Conservation (phyloP, 2,113 vertebrate species). For the Lagopus leucura region DNA sequence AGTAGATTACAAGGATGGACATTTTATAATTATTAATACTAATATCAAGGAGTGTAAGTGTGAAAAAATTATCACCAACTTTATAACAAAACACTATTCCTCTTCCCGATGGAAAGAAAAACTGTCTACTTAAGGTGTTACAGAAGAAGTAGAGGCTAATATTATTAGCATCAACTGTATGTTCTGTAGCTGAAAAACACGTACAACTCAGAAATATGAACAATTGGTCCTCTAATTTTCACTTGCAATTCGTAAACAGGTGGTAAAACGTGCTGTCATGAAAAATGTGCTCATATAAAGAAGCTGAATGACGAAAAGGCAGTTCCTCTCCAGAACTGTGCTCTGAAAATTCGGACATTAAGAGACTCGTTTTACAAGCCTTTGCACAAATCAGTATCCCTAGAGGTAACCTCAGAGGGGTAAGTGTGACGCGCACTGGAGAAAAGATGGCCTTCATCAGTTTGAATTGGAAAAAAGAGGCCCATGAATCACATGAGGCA, state of each 20-base stretch:
- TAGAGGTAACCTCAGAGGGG: neutral
- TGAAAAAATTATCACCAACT: neutral
- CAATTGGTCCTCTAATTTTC: neutral
- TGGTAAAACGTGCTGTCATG: fast-evolving
- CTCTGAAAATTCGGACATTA: neutral
- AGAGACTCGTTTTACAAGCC: conserved; percentile 7
- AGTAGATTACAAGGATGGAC: neutral
- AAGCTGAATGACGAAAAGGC: neutral
- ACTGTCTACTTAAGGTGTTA: neutral
- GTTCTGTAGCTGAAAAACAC: neutral
- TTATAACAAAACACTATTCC: neutral
- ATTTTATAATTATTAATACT: neutral
- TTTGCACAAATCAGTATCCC: neutral
- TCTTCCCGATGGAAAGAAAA: neutral
- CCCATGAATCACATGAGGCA: fast-evolving
- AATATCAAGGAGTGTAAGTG: fast-evolving
- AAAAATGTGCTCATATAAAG: neutral
- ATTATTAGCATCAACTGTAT: neutral
- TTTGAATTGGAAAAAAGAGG: neutral
- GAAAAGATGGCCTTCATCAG: neutral
- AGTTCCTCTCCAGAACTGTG: neutral
- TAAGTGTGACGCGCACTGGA: neutral
- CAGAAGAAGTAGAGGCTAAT: neutral
- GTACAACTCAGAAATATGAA: neutral
- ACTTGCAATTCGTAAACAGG: neutral